Conservation (phyloP, 2,113 vertebrate genomes). For the Pandion haliaetus region DNA sequence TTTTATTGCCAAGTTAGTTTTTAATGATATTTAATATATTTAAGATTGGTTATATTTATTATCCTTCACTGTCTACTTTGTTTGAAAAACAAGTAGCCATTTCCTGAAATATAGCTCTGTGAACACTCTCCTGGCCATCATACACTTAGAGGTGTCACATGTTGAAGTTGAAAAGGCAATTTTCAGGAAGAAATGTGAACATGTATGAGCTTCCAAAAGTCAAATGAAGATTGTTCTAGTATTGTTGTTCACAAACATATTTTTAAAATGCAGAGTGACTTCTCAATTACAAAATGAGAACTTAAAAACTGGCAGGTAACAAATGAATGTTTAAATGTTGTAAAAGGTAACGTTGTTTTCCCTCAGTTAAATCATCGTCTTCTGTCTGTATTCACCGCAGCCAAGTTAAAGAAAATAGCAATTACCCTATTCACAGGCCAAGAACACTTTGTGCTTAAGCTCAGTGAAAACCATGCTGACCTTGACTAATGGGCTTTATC, state of each 20-base stretch:
- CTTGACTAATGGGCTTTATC: not conserved
- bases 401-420: not conserved
- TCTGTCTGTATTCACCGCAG: not conserved
- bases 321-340: not conserved
- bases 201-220: not conserved
- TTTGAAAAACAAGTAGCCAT: not conserved
- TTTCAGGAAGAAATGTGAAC: not conserved
- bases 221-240: not conserved
- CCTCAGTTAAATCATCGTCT: not conserved
- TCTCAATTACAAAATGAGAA: not conserved
- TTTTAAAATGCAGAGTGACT: not conserved
- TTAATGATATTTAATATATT: not conserved
- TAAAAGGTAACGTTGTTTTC: not conserved
- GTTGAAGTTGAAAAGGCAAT: not conserved
- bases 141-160: not conserved
- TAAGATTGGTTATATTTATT: not conserved
- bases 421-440: not conserved
- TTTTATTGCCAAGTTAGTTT: not conserved
- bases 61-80: not conserved
- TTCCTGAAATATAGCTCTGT: not conserved
- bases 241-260: not conserved
- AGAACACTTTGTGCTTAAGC: not conserved
- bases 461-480: not conserved
- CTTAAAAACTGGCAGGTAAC: not conserved
- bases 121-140: not conserved